These are phyloP conservation scores for Archocentrus centrarchus DNA, from an alignment of 2,113 vertebrate genomes.

Conservation along the genomic window DNA sequence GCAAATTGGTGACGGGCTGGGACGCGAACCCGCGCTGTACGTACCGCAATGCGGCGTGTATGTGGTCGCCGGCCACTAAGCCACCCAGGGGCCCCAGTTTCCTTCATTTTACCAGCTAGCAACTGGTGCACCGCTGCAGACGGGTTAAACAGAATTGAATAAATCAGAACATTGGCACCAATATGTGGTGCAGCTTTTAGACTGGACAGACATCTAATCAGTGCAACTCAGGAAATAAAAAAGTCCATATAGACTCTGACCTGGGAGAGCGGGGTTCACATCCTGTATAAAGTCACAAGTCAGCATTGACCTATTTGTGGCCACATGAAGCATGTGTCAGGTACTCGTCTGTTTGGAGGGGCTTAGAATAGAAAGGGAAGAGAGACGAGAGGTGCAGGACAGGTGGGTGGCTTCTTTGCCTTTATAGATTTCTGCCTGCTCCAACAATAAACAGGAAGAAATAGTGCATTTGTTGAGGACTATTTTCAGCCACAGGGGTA, in stretches of 20 bases:
- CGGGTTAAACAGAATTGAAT: not conserved
- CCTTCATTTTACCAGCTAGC: not conserved
- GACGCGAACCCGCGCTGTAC: too few relatives aligned
- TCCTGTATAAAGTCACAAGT: not conserved
- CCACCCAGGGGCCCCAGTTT: not conserved
- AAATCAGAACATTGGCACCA: not conserved
- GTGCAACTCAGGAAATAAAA: not conserved
- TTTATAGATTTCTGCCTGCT: not conserved
- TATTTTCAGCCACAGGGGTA: not conserved
- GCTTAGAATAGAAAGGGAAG: not conserved
- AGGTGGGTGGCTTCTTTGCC: not conserved
- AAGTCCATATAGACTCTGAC: too few relatives aligned
- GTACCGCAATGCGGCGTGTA: too few relatives aligned
- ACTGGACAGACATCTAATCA: not conserved
- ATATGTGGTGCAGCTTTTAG: not conserved
- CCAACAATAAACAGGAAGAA: not conserved
- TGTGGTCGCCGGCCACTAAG: too few relatives aligned
- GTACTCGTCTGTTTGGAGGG: not conserved
- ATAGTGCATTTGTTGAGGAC: not conserved
- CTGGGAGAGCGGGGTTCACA: too few relatives aligned
- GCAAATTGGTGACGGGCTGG: too few relatives aligned
- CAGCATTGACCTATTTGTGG: not conserved
- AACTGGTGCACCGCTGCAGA: not conserved
- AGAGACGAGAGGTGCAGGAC: not conserved
- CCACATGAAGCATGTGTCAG: not conserved